phyloP scores from a whole-genome alignment of 2,888 invertebrate species.

The Napeogenes sylphis region DNA sequence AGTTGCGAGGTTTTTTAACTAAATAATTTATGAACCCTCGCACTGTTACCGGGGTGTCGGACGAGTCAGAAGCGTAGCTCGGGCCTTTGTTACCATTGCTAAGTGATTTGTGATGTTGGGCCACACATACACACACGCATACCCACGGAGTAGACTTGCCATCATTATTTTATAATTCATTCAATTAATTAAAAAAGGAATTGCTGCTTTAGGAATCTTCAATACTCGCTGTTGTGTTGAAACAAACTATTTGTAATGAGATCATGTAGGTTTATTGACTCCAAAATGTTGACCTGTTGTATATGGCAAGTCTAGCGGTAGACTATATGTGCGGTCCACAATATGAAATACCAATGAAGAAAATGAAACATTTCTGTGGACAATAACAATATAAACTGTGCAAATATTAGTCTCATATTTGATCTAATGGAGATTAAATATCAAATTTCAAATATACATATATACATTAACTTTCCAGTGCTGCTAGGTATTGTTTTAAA shows the following conservation, averaged over 20 bases:
- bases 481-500: too few species aligned
- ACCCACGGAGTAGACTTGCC: neutral
- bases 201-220: too few species aligned
- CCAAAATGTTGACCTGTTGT: neutral
- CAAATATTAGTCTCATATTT: neutral
- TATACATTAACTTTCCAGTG: too few species aligned
- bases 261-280: neutral
- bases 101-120: slow-evolving; percentile 26
- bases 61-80: slow-evolving; percentile 73
- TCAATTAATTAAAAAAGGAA: too few species aligned
- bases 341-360: slow-evolving; percentile 27
- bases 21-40: slow-evolving; percentile 45
- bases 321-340: neutral
- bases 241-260: too few species aligned
- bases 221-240: too few species aligned
- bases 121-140: slow-evolving; percentile 6
- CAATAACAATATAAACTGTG: neutral
- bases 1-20: slow-evolving; percentile 64
- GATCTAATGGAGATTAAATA: neutral
- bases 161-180: neutral
- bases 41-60: slow-evolving; percentile 75
- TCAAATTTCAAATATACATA: too few species aligned
- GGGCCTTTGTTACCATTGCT: slow-evolving; percentile 54
- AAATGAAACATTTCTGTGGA: slow-evolving; percentile 33
- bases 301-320: neutral